These are phyloP conservation scores for Sebastes vulpes DNA, from an alignment of 2,797 vertebrate genomes.

Conservation along the genomic window DNA sequence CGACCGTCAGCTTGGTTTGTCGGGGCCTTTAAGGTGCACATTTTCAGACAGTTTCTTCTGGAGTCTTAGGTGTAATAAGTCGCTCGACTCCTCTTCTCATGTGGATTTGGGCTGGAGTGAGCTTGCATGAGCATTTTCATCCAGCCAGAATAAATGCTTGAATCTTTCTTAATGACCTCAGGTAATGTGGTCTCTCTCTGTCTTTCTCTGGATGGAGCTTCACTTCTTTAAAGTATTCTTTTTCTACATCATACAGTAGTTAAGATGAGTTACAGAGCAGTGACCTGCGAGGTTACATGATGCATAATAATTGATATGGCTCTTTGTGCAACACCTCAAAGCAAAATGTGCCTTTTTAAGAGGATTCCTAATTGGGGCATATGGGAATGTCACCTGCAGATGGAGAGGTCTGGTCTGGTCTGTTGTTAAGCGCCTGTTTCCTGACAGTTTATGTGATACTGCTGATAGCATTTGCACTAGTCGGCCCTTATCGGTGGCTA, in stretches of 20 bases:
- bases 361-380: background rate
- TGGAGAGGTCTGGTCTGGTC: background rate
- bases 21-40: too few relatives aligned
- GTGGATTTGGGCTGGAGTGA: background rate
- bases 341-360: background rate
- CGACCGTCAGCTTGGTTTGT: too few relatives aligned
- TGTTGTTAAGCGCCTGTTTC: background rate
- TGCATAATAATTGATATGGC: background rate
- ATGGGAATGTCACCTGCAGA: background rate
- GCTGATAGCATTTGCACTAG: background rate
- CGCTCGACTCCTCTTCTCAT: background rate
- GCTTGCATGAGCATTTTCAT: background rate
- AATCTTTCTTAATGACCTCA: background rate
- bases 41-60: too few relatives aligned
- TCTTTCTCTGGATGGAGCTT: background rate
- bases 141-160: background rate
- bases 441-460: background rate
- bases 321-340: background rate
- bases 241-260: background rate
- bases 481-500: background rate
- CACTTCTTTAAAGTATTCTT: background rate
- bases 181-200: background rate
- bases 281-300: background rate
- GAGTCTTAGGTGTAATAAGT: background rate
- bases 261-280: background rate